phyloP scores from a whole-genome alignment of 2,888 invertebrate species.

The Erpobdella octoculata region DNA sequence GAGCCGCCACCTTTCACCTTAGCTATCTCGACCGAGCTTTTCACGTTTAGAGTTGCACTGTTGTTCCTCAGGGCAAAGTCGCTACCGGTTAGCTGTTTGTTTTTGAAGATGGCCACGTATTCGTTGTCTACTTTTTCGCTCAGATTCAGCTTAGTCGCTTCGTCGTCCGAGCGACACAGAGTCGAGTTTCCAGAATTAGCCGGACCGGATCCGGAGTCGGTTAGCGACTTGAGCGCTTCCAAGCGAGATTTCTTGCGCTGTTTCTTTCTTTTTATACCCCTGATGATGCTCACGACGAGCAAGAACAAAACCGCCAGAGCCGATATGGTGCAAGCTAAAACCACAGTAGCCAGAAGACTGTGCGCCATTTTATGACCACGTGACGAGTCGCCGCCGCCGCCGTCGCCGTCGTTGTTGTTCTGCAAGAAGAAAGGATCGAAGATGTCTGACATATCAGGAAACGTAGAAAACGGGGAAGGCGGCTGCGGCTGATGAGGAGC shows the following conservation, averaged over 20 bases:
- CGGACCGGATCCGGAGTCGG: not conserved
- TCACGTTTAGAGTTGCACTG: no score
- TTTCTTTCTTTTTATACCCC: not conserved
- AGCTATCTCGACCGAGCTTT: no score
- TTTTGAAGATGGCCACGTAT: not conserved
- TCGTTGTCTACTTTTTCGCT: constrained; percentile 5
- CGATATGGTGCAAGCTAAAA: not conserved
- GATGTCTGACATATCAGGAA: constrained; percentile 10
- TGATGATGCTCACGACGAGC: not conserved
- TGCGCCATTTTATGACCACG: not conserved
- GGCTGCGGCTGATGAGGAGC: not conserved
- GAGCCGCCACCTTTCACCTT: not conserved
- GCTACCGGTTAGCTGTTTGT: not conserved
- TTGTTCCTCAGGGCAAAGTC: no score
- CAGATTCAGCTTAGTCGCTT: not conserved
- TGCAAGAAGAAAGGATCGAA: constrained; percentile 4
- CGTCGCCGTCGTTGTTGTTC: constrained; percentile 7
- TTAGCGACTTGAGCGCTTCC: not conserved
- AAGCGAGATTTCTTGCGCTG: not conserved
- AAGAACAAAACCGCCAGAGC: constrained; percentile 7
- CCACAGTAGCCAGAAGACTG: constrained; percentile 13
- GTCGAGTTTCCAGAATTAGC: not conserved
- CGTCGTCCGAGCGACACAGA: not conserved
- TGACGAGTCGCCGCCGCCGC: not conserved
- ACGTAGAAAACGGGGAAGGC: no score